phyloP scores from a whole-genome alignment of 2,888 invertebrate genomes.

The Andrena hattorfiana region DNA sequence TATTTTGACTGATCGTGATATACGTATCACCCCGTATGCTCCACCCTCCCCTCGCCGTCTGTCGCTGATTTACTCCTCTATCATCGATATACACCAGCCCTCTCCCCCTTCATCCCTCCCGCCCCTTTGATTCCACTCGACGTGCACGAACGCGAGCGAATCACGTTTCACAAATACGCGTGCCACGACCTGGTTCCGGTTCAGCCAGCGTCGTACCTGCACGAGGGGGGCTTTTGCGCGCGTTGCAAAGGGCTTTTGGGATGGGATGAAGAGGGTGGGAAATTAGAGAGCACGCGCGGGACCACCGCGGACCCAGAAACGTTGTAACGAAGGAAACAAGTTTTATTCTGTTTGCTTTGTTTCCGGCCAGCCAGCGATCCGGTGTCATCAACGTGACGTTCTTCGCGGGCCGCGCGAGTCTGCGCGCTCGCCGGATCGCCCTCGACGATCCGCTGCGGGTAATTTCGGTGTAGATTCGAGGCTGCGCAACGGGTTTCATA shows the following conservation, averaged over 20 bases:
- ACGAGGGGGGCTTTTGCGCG: conserved; percentile 16
- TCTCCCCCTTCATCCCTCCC: no score
- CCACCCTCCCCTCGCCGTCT: neutral
- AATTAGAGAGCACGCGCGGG: conserved; percentile 50
- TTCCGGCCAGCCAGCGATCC: conserved; percentile 22
- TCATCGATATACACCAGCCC: conserved; percentile 14
- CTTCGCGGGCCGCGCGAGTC: neutral
- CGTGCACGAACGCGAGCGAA: conserved; percentile 49
- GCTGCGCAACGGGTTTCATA: neutral
- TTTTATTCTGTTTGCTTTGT: conserved; percentile 50
- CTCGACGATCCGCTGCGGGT: neutral
- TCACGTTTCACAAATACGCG: conserved; percentile 64
- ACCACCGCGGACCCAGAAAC: conserved; percentile 24
- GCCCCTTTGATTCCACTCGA: conserved; percentile 43
- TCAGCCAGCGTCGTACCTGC: conserved; percentile 33
- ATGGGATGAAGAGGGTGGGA: conserved; percentile 28
- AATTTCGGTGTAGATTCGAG: neutral
- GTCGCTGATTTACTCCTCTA: conserved; percentile 49
- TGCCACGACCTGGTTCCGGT: conserved; percentile 45
- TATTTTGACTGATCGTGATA: neutral
- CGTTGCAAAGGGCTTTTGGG: conserved; percentile 30
- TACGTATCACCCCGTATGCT: neutral
- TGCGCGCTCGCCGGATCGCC: neutral
- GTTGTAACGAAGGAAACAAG: conserved; percentile 57
- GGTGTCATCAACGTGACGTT: conserved; percentile 45